These are phyloP conservation scores for Psophia crepitans DNA, from an alignment of 2,113 vertebrate genomes.

Conservation along the genomic window DNA sequence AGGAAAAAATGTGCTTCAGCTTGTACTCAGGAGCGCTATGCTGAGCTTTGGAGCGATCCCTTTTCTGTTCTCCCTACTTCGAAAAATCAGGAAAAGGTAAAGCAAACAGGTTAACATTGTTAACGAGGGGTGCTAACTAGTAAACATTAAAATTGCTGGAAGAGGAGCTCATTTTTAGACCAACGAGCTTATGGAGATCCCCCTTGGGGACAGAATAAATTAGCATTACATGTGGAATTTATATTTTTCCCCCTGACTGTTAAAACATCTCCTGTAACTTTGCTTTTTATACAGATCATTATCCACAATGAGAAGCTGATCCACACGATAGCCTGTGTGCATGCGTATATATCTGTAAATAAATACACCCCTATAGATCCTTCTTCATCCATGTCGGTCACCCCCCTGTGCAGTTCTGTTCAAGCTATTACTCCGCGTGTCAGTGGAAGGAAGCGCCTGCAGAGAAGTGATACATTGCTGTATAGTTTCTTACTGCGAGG, in stretches of 20 bases:
- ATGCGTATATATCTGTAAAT: neutral
- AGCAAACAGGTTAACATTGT: neutral
- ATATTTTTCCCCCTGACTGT: neutral
- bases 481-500: slow-evolving; percentile 58
- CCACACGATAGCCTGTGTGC: neutral
- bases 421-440: slow-evolving; percentile 8
- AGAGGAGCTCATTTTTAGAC: neutral
- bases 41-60: neutral
- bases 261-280: neutral
- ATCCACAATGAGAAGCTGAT: neutral
- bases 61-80: neutral
- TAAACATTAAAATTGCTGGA: neutral
- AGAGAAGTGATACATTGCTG: slow-evolving; percentile 36
- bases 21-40: neutral
- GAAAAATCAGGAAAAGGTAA: slow-evolving; percentile 2
- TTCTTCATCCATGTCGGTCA: neutral
- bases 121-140: neutral
- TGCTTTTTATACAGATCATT: slow-evolving; percentile 1
- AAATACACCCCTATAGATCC: neutral
- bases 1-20: slow-evolving; percentile 26
- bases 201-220: neutral
- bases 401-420: neutral
- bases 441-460: slow-evolving; percentile 49
- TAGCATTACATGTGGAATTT: neutral
- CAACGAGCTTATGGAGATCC: neutral